Evolutionary conservation across 2,797 vertebrate species (phyloP).

Genomic region (Leptatherina wallacei): DNA sequence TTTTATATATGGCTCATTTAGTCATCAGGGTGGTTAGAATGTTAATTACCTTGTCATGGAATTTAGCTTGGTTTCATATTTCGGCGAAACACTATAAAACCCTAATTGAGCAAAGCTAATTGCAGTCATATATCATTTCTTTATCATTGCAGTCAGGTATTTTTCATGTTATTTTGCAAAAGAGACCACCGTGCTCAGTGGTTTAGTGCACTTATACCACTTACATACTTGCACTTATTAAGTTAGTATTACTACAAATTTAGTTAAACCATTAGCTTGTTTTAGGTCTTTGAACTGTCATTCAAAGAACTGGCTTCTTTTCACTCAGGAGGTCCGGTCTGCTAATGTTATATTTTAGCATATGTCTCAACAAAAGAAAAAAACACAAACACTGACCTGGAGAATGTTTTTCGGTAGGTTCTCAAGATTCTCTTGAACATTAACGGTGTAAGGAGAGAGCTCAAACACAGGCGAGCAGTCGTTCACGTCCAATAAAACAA

Average conservation of each 20-base stretch:
- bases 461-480: conserved; percentile 92
- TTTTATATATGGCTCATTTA: conserved; percentile 70
- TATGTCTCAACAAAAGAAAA: conserved; percentile 15
- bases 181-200: conserved; percentile 38
- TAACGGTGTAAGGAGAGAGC: conserved; percentile 91
- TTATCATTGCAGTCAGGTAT: conserved; percentile 60
- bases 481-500: conserved; percentile 91
- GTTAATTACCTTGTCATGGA: conserved; percentile 51
- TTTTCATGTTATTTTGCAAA: conserved; percentile 41
- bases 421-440: conserved; percentile 89
- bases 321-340: conserved; percentile 27
- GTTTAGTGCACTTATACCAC: conserved; percentile 13
- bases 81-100: conserved; percentile 49
- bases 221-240: conserved; percentile 68
- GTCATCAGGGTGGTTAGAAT: conserved; percentile 56
- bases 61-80: conserved; percentile 65
- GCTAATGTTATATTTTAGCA: conserved; percentile 16
- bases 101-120: conserved; percentile 64
- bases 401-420: conserved; percentile 88
- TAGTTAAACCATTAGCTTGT: conserved; percentile 67
- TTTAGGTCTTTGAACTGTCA: conserved; percentile 58
- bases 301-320: conserved; percentile 44
- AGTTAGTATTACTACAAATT: conserved; percentile 56
- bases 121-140: conserved; percentile 57
- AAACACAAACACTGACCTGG: conserved; percentile 84